phyloP scores from a whole-genome alignment of 2,888 invertebrate genomes.

The Drosophila percnosoma region DNA sequence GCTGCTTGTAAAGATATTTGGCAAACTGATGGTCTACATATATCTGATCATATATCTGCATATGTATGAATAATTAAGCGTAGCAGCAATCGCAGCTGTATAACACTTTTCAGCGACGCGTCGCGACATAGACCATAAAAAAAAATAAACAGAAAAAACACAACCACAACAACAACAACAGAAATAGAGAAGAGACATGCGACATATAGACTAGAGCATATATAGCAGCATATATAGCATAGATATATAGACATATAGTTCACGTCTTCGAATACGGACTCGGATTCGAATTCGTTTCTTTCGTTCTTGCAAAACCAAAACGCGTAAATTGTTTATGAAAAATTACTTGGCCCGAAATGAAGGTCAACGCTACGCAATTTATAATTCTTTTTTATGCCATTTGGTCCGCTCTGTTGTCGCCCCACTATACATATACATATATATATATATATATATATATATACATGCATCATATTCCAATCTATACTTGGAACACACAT shows the following conservation, averaged over 20 bases:
- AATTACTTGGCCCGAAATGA: conserved; percentile 79
- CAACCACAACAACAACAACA: not conserved
- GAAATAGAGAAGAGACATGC: conserved; percentile 6
- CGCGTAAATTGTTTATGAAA: conserved; percentile 80
- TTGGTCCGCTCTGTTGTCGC: conserved; percentile 46
- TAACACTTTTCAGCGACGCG: conserved; percentile 52
- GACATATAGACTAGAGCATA: conserved; percentile 2
- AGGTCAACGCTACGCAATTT: conserved; percentile 80
- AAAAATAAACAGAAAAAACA: conserved; percentile 4
- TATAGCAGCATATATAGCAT: conserved; percentile 7
- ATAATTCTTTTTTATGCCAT: conserved; percentile 79
- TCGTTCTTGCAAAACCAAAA: conserved; percentile 47
- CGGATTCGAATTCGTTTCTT: conserved; percentile 25
- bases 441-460: conserved; percentile 5
- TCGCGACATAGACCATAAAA: conserved; percentile 41
- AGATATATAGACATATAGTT: conserved; percentile 31
- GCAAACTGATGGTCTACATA: conserved; percentile 11
- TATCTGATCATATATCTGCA: conserved; percentile 38
- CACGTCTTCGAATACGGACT: not conserved
- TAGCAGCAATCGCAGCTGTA: conserved; percentile 68
- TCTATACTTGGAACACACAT: conserved; percentile 33
- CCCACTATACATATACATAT: conserved; percentile 30
- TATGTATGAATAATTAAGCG: conserved; percentile 74
- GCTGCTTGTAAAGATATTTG: conserved; percentile 35
- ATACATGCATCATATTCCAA: conserved; percentile 28